Percentiles rank a stretch among this genome's conserved stretches.
These are phyloP conservation scores for Echinometra lucunter DNA, from an alignment of 53 echinoderm and acorn worm genomes.

Conservation along the genomic window DNA sequence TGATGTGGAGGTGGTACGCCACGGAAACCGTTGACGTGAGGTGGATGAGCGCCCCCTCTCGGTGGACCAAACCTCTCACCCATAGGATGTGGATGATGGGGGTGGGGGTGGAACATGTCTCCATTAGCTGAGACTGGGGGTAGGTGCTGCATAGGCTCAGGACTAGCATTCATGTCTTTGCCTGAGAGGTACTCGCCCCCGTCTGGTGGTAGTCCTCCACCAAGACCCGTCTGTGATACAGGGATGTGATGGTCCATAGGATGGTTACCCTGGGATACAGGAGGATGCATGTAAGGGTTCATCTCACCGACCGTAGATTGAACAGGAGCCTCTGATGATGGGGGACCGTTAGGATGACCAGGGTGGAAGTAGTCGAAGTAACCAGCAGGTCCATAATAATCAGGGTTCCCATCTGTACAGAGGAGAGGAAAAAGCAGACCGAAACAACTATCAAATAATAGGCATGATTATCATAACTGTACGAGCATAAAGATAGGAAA, in stretches of 20 bases:
- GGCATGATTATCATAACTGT: background rate
- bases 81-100: slow-evolving; percentile 64
- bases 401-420: slow-evolving; percentile 60
- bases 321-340: slow-evolving; percentile 63
- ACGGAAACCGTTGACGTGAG: slow-evolving; percentile 62
- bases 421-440: background rate
- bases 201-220: slow-evolving; percentile 60
- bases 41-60: slow-evolving; percentile 66
- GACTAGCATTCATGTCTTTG: slow-evolving; percentile 57
- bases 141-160: slow-evolving; percentile 66
- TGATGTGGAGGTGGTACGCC: slow-evolving; percentile 56
- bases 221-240: slow-evolving; percentile 61
- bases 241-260: slow-evolving; percentile 67
- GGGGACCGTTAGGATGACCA: slow-evolving; percentile 63
- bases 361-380: slow-evolving; percentile 69
- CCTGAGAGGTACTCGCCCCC: slow-evolving; percentile 64
- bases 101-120: slow-evolving; percentile 64
- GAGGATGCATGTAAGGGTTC: slow-evolving; percentile 66
- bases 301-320: slow-evolving; percentile 55
- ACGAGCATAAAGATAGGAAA: background rate
- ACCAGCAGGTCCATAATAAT: slow-evolving; percentile 65
- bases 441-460: background rate
- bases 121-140: slow-evolving; percentile 62
- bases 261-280: slow-evolving; percentile 68
- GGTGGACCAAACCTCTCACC: slow-evolving; percentile 64